These are phyloP conservation scores for Euzophera pinguis DNA, from an alignment of 2,888 invertebrate species.

Conservation along the genomic window DNA sequence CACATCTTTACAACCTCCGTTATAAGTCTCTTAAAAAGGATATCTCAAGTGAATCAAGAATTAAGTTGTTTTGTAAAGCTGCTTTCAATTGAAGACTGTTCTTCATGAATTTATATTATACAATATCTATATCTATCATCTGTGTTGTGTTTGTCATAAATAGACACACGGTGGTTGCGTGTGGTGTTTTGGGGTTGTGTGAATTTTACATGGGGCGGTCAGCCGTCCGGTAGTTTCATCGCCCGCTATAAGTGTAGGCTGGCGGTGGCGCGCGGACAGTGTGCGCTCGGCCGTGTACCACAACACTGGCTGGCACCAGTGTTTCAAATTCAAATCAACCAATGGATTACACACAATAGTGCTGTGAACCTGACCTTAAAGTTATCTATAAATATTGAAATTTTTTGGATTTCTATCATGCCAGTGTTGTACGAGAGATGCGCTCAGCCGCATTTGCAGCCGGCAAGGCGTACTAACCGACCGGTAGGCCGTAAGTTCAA, in stretches of 20 bases:
- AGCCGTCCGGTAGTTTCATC: slow-evolving; percentile 47
- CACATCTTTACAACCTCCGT: neutral
- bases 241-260: slow-evolving; percentile 62
- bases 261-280: slow-evolving; percentile 63
- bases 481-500: slow-evolving; percentile 63
- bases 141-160: slow-evolving; percentile 32
- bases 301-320: slow-evolving; percentile 64
- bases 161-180: slow-evolving; percentile 44
- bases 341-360: slow-evolving; percentile 55
- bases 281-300: slow-evolving; percentile 67
- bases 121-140: neutral
- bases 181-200: slow-evolving; percentile 57
- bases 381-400: slow-evolving; percentile 28
- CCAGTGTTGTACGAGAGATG: slow-evolving; percentile 64
- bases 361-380: slow-evolving; percentile 56
- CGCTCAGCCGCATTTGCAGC: slow-evolving; percentile 53
- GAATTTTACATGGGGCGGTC: slow-evolving; percentile 64
- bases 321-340: slow-evolving; percentile 40
- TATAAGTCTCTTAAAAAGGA: slow-evolving; percentile 1
- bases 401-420: slow-evolving; percentile 38
- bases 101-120: too few relatives aligned
- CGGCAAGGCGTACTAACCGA: slow-evolving; percentile 41
- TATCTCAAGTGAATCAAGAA: slow-evolving; percentile 6
- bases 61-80: neutral
- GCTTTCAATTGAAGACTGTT: too few relatives aligned